These are phyloP conservation scores for Zosterops pallidus DNA, from an alignment of 2,113 vertebrate genomes.

Conservation along the genomic window DNA sequence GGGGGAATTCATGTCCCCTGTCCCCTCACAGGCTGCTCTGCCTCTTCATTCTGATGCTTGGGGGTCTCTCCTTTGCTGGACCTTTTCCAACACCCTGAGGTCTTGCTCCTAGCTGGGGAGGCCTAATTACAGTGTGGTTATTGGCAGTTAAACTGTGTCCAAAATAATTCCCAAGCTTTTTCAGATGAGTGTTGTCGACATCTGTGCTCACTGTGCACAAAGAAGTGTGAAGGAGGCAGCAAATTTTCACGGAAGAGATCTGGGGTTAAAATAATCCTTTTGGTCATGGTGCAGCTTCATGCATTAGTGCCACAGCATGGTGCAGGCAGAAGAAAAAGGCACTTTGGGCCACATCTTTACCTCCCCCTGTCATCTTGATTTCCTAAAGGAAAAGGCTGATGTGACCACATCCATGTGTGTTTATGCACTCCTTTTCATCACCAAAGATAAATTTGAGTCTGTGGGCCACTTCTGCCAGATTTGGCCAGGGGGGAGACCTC, in stretches of 20 bases:
- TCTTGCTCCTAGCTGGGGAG: neutral
- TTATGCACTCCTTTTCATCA: neutral
- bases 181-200: neutral
- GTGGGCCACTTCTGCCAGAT: neutral
- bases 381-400: neutral
- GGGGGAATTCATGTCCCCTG: accelerated
- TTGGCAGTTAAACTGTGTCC: neutral
- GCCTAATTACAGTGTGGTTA: neutral
- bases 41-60: neutral
- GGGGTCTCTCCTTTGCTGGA: neutral
- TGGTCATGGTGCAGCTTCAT: neutral
- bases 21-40: neutral
- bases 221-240: neutral
- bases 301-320: neutral
- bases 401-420: accelerated
- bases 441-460: neutral
- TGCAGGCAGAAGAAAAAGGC: neutral
- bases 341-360: neutral
- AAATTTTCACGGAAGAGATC: neutral
- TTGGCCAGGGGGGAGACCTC: neutral
- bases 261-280: neutral
- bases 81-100: neutral
- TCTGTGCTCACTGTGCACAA: neutral
- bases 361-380: neutral
- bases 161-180: neutral